Evolutionary conservation across 1,140 invertebrate genomes (phyloP), one percentile per base, ranked within the genome.

Genomic region (Drosophila pruinosa): DNA sequence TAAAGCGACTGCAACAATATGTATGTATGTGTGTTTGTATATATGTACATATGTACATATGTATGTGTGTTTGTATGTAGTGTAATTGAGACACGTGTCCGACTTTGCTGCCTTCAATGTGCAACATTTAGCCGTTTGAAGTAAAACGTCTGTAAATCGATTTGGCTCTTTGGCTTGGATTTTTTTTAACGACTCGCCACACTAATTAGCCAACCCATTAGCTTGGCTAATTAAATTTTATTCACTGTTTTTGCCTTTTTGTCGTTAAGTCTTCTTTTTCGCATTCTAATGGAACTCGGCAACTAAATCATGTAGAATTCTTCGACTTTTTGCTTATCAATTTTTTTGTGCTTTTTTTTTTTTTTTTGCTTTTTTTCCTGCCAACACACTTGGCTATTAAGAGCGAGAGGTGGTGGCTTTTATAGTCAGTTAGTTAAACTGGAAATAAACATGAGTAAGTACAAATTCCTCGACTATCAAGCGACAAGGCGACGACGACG

Each of bases 391-490:
- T 52, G 34, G 17, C 43, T 41, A 48, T 65, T 48, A 48, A 59
- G 45, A 26, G 43, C 57, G 12, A 34, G 26, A 17, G 12, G 48
- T 12, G 39, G 5, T 34, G 47, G 62, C 53, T 68, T 85, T 72
- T 79, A 79, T 69, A 76, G 72, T 75, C 72, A 75, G 58, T 72
- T 77, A 79, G 81, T 86, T 73, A 69, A 85, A 83, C 81, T 85
- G 58, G 80, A 85, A 85, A 85, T 86, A 77, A 76, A 77, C 63
- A 86, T 85, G 81, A 85, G 81, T 86, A 85, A 85, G 81, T 69
- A 57, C 21, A 85, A 80, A 85, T 85, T 85, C 80, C 76, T 73
- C 57, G 52, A 48, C 81, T 85, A 85, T 85, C 80, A 39, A 65
- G 68, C 61, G 53, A 39, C 58, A 64, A 62, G 70, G 45, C 73